A percentile compares a stretch with the other conserved stretches of the same genome.
Conservation (phyloP, 2,888 invertebrate species). For the Eudasyphora cyanicolor region DNA sequence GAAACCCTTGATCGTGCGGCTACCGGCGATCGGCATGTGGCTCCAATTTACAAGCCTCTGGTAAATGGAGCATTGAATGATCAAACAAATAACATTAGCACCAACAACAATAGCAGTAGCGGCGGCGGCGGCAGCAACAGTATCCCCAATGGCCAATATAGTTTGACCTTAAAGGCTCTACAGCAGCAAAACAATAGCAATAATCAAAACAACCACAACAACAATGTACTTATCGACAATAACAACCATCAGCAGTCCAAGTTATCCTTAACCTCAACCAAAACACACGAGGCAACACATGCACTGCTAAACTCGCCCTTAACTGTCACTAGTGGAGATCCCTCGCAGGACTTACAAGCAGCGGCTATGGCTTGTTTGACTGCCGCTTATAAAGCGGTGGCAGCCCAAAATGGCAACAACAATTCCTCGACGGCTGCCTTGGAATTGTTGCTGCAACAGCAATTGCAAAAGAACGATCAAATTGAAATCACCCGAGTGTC, state of each 20-base stretch:
- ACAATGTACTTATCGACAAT: constrained; percentile 64
- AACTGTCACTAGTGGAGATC: constrained; percentile 71
- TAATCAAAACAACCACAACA: constrained; percentile 67
- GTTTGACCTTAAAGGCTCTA: constrained; percentile 66
- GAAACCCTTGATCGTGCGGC: constrained; percentile 80
- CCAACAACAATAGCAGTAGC: constrained; percentile 54
- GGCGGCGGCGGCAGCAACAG: constrained; percentile 16
- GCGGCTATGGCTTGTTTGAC: constrained; percentile 74
- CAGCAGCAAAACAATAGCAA: constrained; percentile 62
- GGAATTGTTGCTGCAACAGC: constrained; percentile 71
- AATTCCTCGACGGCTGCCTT: constrained; percentile 37
- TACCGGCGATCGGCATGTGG: constrained; percentile 66
- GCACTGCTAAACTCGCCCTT: constrained; percentile 67
- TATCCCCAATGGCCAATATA: constrained; percentile 52
- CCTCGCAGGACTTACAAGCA: constrained; percentile 73
- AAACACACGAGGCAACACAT: constrained; percentile 63
- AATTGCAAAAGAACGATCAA: constrained; percentile 76
- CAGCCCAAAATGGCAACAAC: constrained; percentile 64
- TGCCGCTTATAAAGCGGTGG: constrained; percentile 73
- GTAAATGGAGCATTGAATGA: constrained; percentile 70
- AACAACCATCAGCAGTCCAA: constrained; percentile 62
- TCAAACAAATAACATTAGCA: constrained; percentile 67
- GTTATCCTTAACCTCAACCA: constrained; percentile 64
- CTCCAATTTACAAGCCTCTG: constrained; percentile 77
- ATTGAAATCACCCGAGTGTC: constrained; percentile 78